phyloP scores from a whole-genome alignment of 2,797 vertebrate species.

The Tenualosa thibaudeaui region DNA sequence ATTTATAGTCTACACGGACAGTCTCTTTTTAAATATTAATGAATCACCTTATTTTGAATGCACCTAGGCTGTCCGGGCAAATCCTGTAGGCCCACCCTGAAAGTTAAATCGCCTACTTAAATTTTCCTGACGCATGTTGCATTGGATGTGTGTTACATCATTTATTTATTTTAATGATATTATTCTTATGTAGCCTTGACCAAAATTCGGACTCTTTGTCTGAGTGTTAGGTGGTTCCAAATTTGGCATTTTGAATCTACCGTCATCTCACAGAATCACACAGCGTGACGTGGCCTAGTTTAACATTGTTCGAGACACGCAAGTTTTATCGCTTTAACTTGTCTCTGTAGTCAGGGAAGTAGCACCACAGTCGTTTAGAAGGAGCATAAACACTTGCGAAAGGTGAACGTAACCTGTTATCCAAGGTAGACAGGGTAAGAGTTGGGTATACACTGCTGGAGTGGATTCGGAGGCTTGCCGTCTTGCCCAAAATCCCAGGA shows the following conservation, averaged over 20 bases:
- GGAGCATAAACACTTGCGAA: background rate
- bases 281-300: background rate
- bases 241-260: background rate
- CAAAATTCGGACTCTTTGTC: background rate
- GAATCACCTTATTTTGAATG: background rate
- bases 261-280: background rate
- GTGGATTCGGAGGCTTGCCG: background rate
- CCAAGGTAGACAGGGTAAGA: background rate
- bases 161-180: background rate
- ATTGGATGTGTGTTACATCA: background rate
- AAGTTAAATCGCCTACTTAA: background rate
- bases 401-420: background rate
- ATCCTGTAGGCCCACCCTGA: background rate
- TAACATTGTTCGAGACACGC: background rate
- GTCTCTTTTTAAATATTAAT: constrained; percentile 7
- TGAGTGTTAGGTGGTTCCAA: background rate
- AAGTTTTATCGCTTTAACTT: background rate
- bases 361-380: background rate
- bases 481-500: constrained; percentile 43
- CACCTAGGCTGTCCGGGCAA: background rate
- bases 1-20: background rate
- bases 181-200: too few species aligned
- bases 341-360: background rate
- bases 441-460: background rate
- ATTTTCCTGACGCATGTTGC: too few species aligned